Conservation (phyloP, 2,888 invertebrate genomes). For the Deroplatys truncata region DNA sequence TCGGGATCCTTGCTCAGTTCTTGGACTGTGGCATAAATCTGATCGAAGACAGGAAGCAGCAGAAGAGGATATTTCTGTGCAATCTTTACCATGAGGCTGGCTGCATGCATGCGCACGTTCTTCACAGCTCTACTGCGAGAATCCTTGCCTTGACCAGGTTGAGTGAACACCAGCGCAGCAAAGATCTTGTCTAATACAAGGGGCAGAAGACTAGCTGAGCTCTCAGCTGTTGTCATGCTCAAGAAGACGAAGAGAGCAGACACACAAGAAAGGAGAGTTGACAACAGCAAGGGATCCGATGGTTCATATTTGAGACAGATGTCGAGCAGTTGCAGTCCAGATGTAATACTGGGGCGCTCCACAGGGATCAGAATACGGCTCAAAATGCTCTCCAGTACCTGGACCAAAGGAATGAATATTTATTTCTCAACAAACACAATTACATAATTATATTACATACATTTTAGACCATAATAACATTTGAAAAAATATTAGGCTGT, state of each 20-base stretch:
- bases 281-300: slow-evolving; percentile 74
- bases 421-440: too few relatives aligned
- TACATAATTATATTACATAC: too few relatives aligned
- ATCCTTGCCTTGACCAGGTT: slow-evolving; percentile 61
- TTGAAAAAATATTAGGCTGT: too few relatives aligned
- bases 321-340: slow-evolving; percentile 73
- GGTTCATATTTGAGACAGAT: slow-evolving; percentile 73
- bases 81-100: slow-evolving; percentile 84
- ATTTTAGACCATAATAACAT: too few relatives aligned
- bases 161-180: slow-evolving; percentile 70
- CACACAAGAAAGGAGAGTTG: slow-evolving; percentile 83
- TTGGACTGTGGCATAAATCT: slow-evolving; percentile 72
- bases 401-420: too few relatives aligned
- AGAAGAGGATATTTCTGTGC: slow-evolving; percentile 83
- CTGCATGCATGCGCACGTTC: slow-evolving; percentile 84
- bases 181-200: slow-evolving; percentile 87
- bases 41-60: slow-evolving; percentile 79
- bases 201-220: slow-evolving; percentile 55
- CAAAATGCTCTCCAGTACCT: slow-evolving; percentile 76
- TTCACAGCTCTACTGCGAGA: slow-evolving; percentile 70
- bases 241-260: slow-evolving; percentile 89
- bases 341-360: slow-evolving; percentile 69
- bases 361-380: slow-evolving; percentile 65
- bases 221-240: slow-evolving; percentile 68
- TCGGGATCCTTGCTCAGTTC: slow-evolving; percentile 62